Evolutionary conservation across 2,113 vertebrate species (phyloP), one percentile per base, ranked within the genome.

Genomic region (Ondatra zibethicus): DNA sequence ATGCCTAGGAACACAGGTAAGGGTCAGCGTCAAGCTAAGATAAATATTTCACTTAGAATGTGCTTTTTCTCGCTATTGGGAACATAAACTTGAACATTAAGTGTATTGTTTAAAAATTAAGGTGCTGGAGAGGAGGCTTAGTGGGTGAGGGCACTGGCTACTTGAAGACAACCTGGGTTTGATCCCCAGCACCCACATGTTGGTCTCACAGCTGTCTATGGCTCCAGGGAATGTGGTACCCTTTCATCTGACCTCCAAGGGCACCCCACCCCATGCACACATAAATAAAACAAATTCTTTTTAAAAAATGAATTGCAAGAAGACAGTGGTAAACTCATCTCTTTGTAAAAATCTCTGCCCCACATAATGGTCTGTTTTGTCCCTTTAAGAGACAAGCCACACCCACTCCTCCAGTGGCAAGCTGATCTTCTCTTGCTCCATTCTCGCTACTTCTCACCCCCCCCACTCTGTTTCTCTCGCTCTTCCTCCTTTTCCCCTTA

Each of bases 1-100:
- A 93, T 86, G 88, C 58, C 97, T 63, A 82, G 72, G 89, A 93
- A 65, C 88, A 23, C 73, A 97, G 94, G 88, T 77, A 97, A 97
- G 88, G 42, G 29, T 92, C 73, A 76, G 25, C 42, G 66, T 84
- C 86, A 87, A 77, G 55, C n/a, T 88, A 50, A 95, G 81, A 31
- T 3, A 88, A 95, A 61, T 95, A 55, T 12, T 87, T 92, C 92
- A 50, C 47, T 90, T 95, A 95, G 3, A 50, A 50, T 81, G n/a
- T n/a, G 86, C 86, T 63, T 63, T 89, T 78, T 95, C 63, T 95
- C 89, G 3, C 4, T 88, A 55, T 65, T 61, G 29, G 63, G 65
- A 36, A 63, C 50, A 63, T 80, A 92, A 91, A 70, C 55, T 42
- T 29, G 7, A 82, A 58, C 14, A n/a, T 50, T 78, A 78, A 63